Evolutionary conservation across 2,797 vertebrate species (phyloP), one percentile per base, ranked within the genome.

Genomic region (Peromyscus eremicus): DNA sequence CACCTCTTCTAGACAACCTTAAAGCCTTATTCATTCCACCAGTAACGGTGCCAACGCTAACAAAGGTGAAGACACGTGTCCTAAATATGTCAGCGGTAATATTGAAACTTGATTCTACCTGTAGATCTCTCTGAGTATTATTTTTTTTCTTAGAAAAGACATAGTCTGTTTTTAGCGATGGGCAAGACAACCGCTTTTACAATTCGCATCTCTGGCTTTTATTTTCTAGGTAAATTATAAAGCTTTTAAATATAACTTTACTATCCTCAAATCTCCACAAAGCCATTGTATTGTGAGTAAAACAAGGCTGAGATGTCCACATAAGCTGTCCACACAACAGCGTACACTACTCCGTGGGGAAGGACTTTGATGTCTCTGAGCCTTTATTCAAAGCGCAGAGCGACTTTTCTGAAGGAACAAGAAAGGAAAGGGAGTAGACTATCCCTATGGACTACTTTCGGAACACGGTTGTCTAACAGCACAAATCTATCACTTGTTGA

Each of bases 241-340:
- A 92, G 29, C 29, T 95, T 79, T 93, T 40, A 92, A 89, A 82
- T 52, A 79, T 1, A 75, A 25, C 92, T 96, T 77, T 92, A 68
- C 73, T 82, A 29, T n/a, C 84, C 43, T 93, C 83, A 77, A 91
- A 82, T 71, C 66, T 86, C 57, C 75, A 70, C 40, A 37, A 92
- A 97, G 37, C 43, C 43, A 76, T 46, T 91, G 66, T 76, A 86
- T 55, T 21, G n/a, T 19, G 40, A 62, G 21, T 60, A 73, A 79
- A 92, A 21, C 5, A 40, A 68, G 73, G 1, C 14, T 76, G 77
- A 60, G 86, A 23, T 49, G 21, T 68, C 3, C 55, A 77, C 0
- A 6, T 23, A 76, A 52, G 3, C 2, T 76, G 32, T 12, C 8
- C 27, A 29, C 12, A 13, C 3, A 57, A 40, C 4, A 43, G 17